phyloP scores from a whole-genome alignment of 92 coral and sea anemone species.

The Nematostella vectensis region DNA sequence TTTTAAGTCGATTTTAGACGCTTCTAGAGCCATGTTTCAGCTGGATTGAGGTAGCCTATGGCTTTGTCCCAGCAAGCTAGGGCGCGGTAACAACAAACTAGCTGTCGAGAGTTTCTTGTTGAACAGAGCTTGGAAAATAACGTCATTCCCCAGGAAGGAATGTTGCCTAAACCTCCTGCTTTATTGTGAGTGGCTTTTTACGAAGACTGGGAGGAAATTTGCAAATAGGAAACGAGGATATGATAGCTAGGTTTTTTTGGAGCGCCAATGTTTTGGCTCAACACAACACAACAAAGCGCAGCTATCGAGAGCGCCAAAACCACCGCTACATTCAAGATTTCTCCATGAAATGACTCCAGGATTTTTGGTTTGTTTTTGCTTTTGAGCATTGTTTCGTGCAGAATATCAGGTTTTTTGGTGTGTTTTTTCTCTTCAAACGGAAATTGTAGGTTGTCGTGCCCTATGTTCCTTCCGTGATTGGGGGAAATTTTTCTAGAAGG shows the following conservation, averaged over 20 bases:
- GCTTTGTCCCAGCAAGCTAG: conserved; percentile 8
- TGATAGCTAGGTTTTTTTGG: too few species aligned
- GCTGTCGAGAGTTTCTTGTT: conserved; percentile 1
- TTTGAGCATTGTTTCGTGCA: not conserved
- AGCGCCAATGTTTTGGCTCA: not conserved
- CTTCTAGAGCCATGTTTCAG: too few species aligned
- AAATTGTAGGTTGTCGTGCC: too few species aligned
- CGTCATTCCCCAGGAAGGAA: not conserved
- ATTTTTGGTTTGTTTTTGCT: conserved; percentile 24
- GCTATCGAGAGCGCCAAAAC: not conserved
- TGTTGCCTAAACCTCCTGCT: not conserved
- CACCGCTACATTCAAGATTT: not conserved
- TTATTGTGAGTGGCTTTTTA: not conserved
- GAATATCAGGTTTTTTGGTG: too few species aligned
- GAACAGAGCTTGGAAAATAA: not conserved
- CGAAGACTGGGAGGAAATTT: not conserved
- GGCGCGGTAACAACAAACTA: conserved; percentile 25
- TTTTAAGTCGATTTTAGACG: too few species aligned
- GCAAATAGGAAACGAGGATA: not conserved
- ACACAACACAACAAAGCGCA: not conserved
- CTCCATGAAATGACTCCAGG: conserved; percentile 29
- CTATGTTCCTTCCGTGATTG: too few species aligned
- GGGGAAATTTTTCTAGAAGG: too few species aligned
- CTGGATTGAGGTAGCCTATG: too few species aligned
- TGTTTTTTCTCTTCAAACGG: too few species aligned